Evolutionary conservation across 2,888 invertebrate genomes (phyloP), one percentile per base, ranked within the genome.

Genomic region (Scrobipalpa costella): DNA sequence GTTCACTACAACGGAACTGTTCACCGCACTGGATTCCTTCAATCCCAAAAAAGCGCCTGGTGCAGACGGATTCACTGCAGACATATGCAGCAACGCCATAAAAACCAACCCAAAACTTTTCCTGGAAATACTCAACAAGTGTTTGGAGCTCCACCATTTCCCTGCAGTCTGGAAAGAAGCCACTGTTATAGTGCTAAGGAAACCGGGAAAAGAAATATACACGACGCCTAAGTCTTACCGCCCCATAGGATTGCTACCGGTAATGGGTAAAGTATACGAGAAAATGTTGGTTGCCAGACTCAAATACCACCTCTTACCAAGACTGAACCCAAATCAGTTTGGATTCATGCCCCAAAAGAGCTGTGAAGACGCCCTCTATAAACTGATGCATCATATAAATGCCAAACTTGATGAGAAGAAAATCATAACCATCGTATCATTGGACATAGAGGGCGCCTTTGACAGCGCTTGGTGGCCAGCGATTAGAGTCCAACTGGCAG

Each of bases 401-500:
- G 13, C 2, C 1, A 55, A 55, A n/a, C 55, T 55, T 1, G 55
- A 55, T 2, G 2, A 33, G 3, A 55, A 55, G 34, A 55, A 55
- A n/a, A 7, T 55, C 15, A 27, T 55, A 13, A 55, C 55, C 0
- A 1, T n/a, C 15, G 58, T 27, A 7, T 55, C 55, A 1, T 15
- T 55, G 55, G 55, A 27, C 27, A 27, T 27, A 27, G 27, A 27
- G 27, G 27, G 27, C 2, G 27, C 27, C 27, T 27, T 27, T n/a
- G 55, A 55, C 11, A 55, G 55, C 33, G 55, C 66, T 2, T 65
- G 64, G 64, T 68, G 68, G 68, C 70, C 68, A 0, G 63, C 60
- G 0, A 66, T 68, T n/a, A 36, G 34, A 38, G 27, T 34, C 2
- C 9, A 64, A 19, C 63, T 66, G 36, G 63, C 40, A 0, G 63